Percentiles rank a stretch among this genome's conserved stretches.
These are phyloP conservation scores for Eclectus roratus DNA, from an alignment of 2,113 vertebrate genomes.

Conservation along the genomic window DNA sequence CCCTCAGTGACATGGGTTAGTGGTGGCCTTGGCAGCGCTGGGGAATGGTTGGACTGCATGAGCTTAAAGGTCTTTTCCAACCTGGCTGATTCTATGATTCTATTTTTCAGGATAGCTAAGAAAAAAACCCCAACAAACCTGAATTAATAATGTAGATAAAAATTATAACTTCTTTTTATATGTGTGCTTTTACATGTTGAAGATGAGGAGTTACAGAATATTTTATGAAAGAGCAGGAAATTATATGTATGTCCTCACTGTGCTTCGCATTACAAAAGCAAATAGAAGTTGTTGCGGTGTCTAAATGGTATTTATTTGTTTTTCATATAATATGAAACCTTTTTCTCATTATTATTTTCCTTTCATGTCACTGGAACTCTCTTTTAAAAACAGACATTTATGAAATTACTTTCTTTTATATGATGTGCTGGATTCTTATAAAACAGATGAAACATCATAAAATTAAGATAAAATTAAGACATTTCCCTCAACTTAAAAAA, in stretches of 20 bases:
- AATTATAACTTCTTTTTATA: neutral
- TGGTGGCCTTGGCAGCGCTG: neutral
- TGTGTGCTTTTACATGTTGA: neutral
- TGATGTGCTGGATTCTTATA: neutral
- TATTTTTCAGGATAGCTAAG: neutral
- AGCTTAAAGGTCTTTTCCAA: neutral
- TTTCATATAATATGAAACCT: neutral
- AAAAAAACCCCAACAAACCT: neutral
- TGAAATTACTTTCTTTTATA: neutral
- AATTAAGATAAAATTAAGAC: neutral
- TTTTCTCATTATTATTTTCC: neutral
- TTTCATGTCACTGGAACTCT: neutral
- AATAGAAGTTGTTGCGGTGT: neutral
- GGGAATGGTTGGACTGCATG: neutral
- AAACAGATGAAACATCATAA: neutral
- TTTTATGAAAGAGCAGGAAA: neutral
- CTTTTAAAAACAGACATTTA: neutral
- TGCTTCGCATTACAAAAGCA: neutral
- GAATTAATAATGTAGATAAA: neutral
- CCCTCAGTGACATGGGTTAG: neutral
- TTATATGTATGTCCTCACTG: neutral
- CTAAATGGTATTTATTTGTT: neutral
- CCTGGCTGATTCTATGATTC: neutral
- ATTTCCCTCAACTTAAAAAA: neutral
- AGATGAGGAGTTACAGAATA: neutral